phyloP scores from a whole-genome alignment of 2,888 invertebrate species.

The Lepeophtheirus nordmannii region DNA sequence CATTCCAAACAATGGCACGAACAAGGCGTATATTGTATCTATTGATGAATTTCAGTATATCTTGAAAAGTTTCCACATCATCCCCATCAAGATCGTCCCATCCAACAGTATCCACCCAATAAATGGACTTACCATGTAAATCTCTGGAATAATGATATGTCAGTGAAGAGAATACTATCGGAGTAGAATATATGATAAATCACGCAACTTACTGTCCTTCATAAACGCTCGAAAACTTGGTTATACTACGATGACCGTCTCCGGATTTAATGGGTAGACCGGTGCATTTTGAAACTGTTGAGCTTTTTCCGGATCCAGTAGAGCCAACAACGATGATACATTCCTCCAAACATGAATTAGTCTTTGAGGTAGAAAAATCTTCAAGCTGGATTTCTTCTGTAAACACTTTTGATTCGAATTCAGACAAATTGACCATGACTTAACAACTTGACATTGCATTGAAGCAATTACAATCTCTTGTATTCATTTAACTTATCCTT shows the following conservation, averaged over 20 bases:
- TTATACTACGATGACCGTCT: neutral
- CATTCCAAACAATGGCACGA: constrained; percentile 6
- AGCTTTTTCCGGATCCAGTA: constrained; percentile 18
- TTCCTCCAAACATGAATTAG: neutral
- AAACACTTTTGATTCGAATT: neutral
- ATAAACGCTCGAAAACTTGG: neutral
- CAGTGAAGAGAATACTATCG: neutral
- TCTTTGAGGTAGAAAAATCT: neutral
- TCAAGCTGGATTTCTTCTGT: neutral
- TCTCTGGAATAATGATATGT: neutral
- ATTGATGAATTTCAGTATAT: constrained; percentile 10
- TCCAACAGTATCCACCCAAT: constrained; percentile 14
- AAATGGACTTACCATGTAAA: neutral
- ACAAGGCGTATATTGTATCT: constrained; percentile 11
- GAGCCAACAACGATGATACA: constrained; percentile 15
- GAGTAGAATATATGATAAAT: neutral
- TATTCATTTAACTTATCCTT: too few relatives aligned
- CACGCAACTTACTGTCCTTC: neutral
- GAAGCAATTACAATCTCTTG: neutral
- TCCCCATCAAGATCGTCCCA: constrained; percentile 14
- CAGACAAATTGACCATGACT: neutral
- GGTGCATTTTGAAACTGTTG: constrained; percentile 19
- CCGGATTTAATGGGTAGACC: neutral
- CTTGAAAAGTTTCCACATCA: constrained; percentile 15
- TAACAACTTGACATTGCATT: constrained; percentile 1